Evolutionary conservation across 2,888 invertebrate genomes (phyloP).

Genomic region (Drosophila rellima): DNA sequence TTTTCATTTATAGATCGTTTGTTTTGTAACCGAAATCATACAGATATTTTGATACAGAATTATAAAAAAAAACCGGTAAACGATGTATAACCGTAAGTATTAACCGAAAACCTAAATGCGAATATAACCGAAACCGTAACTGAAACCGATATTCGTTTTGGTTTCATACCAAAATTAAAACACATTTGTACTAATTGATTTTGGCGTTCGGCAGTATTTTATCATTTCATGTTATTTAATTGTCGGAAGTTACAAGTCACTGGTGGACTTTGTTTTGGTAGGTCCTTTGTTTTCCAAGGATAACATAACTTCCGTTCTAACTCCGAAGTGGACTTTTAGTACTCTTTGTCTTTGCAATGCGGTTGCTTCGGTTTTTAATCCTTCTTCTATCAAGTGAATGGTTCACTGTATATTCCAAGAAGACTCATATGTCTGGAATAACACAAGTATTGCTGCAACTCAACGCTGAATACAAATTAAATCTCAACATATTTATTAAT

Average conservation of each 20-base stretch:
- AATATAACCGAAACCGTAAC: too few species aligned
- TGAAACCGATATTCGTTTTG: too few species aligned
- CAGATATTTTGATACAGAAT: too few species aligned
- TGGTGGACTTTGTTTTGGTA: background rate
- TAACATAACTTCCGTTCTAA: background rate
- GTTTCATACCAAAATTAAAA: too few species aligned
- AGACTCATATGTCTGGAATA: background rate
- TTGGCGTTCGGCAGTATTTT: background rate
- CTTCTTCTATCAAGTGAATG: background rate
- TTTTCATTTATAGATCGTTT: too few species aligned
- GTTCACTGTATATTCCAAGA: background rate
- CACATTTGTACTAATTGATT: too few species aligned
- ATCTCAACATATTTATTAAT: constrained; percentile 52
- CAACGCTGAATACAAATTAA: constrained; percentile 29
- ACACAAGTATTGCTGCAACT: constrained; percentile 30
- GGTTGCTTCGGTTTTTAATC: background rate
- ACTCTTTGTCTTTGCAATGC: background rate
- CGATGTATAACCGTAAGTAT: too few species aligned
- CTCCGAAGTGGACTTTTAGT: background rate
- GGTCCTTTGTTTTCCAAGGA: background rate
- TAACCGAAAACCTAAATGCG: too few species aligned
- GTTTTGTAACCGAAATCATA: too few species aligned
- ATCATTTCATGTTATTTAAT: background rate
- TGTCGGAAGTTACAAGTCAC: background rate
- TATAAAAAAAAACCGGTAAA: too few species aligned